Conservation (phyloP, 1,140 invertebrate species). For the Brachionus rubens region DNA sequence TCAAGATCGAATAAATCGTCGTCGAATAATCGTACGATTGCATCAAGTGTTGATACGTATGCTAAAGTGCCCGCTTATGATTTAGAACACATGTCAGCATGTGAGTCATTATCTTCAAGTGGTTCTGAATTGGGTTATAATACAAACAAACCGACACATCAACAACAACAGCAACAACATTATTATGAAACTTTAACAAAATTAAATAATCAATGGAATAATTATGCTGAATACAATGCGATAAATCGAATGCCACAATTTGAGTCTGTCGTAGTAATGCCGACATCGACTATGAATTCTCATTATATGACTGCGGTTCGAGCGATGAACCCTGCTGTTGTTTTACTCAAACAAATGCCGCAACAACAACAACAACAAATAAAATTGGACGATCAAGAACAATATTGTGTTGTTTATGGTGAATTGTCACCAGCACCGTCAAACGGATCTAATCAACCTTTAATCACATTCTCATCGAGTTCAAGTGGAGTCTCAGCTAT, state of each 20-base stretch:
- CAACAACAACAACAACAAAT: not conserved
- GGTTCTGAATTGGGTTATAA: not conserved
- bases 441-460: not conserved
- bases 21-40: not conserved
- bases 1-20: not conserved
- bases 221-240: slow-evolving; percentile 28
- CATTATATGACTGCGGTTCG: not conserved
- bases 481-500: slow-evolving; percentile 27
- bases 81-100: slow-evolving; percentile 9
- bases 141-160: not conserved
- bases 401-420: slow-evolving; percentile 30
- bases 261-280: slow-evolving; percentile 12
- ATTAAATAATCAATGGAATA: not conserved
- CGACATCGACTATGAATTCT: not conserved
- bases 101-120: slow-evolving; percentile 2
- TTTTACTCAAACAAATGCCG: not conserved
- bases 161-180: not conserved
- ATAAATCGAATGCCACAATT: not conserved
- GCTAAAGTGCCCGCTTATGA: not conserved
- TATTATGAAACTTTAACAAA: slow-evolving; percentile 34
- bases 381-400: not conserved
- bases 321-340: not conserved
- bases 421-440: slow-evolving; percentile 10
- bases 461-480: slow-evolving; percentile 12
- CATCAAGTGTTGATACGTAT: slow-evolving; percentile 22